A percentile compares a stretch with the other conserved stretches of the same genome.
Conservation (phyloP, 1,140 invertebrate species). For the Camponotus floridanus region DNA sequence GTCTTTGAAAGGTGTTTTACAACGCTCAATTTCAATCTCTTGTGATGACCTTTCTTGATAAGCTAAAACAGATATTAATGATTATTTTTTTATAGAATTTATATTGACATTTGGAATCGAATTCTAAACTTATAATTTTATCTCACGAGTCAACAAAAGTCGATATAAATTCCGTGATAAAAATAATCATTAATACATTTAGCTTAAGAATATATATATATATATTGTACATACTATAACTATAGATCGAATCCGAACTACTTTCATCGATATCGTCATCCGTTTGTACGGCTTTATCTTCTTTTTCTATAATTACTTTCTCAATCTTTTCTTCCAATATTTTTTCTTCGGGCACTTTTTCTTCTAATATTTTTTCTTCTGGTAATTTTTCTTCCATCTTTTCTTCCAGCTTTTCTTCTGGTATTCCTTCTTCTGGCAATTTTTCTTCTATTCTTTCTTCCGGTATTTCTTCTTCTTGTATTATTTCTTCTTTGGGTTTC, state of each 20-base stretch:
- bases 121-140: background rate
- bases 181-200: constrained; percentile 3
- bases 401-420: background rate
- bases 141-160: background rate
- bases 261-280: constrained; percentile 55
- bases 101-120: background rate
- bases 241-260: constrained; percentile 67
- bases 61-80: constrained; percentile 44
- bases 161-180: background rate
- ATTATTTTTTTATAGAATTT: background rate
- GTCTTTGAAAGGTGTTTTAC: constrained; percentile 76
- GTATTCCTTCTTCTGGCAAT: background rate
- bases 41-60: constrained; percentile 75
- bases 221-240: constrained; percentile 74
- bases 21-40: constrained; percentile 41
- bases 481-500: background rate
- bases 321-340: constrained; percentile 39
- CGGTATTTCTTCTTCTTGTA: background rate
- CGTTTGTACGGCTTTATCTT: constrained; percentile 53
- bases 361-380: background rate
- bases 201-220: constrained; percentile 67
- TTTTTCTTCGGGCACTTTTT: background rate
- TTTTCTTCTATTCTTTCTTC: background rate
- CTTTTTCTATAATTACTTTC: constrained; percentile 47
- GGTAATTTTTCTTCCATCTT: background rate